These are phyloP conservation scores for Fragum sueziense DNA, from an alignment of 2,888 invertebrate species.

Conservation along the genomic window DNA sequence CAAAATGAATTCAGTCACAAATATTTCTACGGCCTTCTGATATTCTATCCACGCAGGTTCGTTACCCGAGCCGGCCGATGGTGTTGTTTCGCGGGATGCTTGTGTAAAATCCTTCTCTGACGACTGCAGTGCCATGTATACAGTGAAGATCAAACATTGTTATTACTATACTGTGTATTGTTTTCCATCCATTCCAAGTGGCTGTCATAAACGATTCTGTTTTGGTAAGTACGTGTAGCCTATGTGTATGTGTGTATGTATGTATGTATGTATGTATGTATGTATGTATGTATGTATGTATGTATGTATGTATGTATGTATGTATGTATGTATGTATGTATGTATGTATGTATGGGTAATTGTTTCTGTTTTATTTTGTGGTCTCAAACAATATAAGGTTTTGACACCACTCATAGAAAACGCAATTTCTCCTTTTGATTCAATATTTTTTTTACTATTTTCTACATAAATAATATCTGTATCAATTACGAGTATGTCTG, in stretches of 20 bases:
- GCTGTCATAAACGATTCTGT: constrained; percentile 8
- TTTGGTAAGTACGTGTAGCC: neutral
- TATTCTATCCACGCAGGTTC: neutral
- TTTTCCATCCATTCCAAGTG: neutral
- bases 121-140: neutral
- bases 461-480: no score
- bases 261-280: neutral
- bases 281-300: constrained; percentile 5
- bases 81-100: neutral
- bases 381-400: no score
- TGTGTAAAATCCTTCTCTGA: neutral
- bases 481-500: no score
- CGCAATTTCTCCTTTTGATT: no score
- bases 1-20: no score
- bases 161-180: constrained; percentile 8
- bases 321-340: constrained; percentile 3
- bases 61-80: neutral
- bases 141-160: constrained; percentile 15
- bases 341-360: constrained; percentile 6
- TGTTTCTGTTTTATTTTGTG: no score
- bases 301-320: constrained; percentile 2
- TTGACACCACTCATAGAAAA: no score
- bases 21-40: no score
- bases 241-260: neutral
- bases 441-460: no score